Evolutionary conservation across 2,888 invertebrate species (phyloP), one percentile per base, ranked within the genome.

Genomic region (Eristalinus sepulchralis): DNA sequence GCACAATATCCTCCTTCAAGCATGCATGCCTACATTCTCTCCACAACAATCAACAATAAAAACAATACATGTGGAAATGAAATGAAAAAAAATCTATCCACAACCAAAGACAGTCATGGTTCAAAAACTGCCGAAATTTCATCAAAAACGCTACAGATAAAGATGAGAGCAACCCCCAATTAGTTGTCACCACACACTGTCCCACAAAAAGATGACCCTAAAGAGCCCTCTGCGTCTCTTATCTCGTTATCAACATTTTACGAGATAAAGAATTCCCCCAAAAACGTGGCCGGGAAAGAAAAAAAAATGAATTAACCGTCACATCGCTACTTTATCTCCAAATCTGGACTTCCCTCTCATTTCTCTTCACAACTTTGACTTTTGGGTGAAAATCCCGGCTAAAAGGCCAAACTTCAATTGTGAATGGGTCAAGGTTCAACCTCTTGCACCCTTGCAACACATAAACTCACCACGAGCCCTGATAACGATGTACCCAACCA

Each of bases 391-490:
- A 31, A 17, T 39, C 66, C 66, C n/a, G 10, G 22, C 75, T 75
- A 57, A 66, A 22, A 31, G 57, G 64, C n/a, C 31, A 36, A 9
- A 22, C 22, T 3, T 0, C n/a, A 47, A 68, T 34, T 68, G 68
- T 68, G 68, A 68, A 68, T 33, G 3, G 68, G 68, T 68, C 68
- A 68, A 68, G 68, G 68, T 34, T 27, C 34, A 13, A 24, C 4
- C 10, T 22, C 24, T 1, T 0, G 20, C 55, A 55, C 20, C 55
- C 17, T 17, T 17, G n/a, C 47, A 24, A 24, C 11, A 57, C 24
- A n/a, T n/a, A 3, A 57, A 57, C 57, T 27, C 57, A 57, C 22
- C 57, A 47, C 47, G n/a, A 5, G n/a, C 1, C 17, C 17, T 47
- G 47, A 47, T 47, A 47, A 47, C 17, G 47, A 17, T 17, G 8